Conservation (phyloP, 1,140 invertebrate species). For the Meloidogyne floridensis region DNA sequence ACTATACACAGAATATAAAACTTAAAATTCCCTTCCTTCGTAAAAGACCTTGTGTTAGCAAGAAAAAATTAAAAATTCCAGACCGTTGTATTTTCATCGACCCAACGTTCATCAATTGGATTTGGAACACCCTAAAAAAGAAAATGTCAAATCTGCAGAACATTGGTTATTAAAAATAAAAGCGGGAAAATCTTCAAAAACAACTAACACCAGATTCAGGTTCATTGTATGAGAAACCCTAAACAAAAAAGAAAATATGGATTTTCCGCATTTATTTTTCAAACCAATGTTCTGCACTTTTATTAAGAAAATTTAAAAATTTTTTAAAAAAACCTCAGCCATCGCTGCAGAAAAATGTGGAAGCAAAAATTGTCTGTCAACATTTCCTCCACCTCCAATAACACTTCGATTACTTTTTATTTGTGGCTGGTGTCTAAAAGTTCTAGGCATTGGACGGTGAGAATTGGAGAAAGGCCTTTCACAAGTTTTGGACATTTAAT, state of each 20-base stretch:
- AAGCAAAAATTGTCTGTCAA: constrained; percentile 25
- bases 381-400: constrained; percentile 15
- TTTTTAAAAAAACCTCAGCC: constrained; percentile 27
- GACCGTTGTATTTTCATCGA: constrained; percentile 47
- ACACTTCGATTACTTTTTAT: constrained; percentile 29
- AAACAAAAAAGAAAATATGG: too few species aligned
- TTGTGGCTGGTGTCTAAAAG: constrained; percentile 20
- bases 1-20: too few species aligned
- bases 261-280: too few species aligned
- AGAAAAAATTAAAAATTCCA: neutral
- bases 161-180: too few species aligned
- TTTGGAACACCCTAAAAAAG: constrained; percentile 24
- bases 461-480: constrained; percentile 28
- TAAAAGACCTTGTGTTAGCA: too few species aligned
- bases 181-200: neutral
- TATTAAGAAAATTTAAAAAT: neutral
- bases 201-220: too few species aligned
- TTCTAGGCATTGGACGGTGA: constrained; percentile 14
- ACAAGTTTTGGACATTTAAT: neutral
- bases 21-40: too few species aligned
- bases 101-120: constrained; percentile 40
- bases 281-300: too few species aligned
- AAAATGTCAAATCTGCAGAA: too few species aligned
- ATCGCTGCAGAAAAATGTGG: constrained; percentile 40
- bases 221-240: too few species aligned